These are phyloP conservation scores for Suncus etruscus DNA, from an alignment of 2,113 vertebrate species.

Conservation along the genomic window DNA sequence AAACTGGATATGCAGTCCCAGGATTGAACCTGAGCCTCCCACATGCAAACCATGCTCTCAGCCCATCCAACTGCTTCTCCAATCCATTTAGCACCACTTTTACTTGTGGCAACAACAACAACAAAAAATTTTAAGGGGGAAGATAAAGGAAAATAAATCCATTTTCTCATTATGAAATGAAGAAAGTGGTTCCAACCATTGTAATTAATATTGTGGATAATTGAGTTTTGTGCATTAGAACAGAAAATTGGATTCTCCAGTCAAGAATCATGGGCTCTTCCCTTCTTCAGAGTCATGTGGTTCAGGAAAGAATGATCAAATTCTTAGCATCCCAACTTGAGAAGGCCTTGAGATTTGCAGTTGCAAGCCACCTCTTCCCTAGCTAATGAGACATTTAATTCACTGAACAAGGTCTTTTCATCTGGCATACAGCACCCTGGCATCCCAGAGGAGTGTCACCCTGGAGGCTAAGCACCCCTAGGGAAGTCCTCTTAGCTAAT, in stretches of 20 bases:
- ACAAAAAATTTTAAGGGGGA: background rate
- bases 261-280: background rate
- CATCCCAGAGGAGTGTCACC: background rate
- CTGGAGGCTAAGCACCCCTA: background rate
- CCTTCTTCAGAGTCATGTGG: background rate
- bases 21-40: no score
- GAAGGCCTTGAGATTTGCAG: background rate
- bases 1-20: no score
- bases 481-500: background rate
- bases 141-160: background rate
- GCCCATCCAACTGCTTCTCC: no score
- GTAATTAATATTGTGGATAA: background rate
- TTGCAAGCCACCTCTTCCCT: background rate
- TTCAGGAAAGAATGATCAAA: conserved; percentile 1
- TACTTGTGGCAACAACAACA: background rate
- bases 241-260: background rate
- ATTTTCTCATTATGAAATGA: conserved; percentile 44
- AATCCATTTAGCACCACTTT: no score
- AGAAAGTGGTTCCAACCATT: background rate
- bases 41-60: no score
- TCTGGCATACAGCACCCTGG: no score
- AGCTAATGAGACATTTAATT: background rate
- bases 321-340: background rate
- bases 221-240: background rate
- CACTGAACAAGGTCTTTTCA: background rate